Evolutionary conservation across 2,113 vertebrate species (phyloP).

Genomic region (Apteryx mantelli): DNA sequence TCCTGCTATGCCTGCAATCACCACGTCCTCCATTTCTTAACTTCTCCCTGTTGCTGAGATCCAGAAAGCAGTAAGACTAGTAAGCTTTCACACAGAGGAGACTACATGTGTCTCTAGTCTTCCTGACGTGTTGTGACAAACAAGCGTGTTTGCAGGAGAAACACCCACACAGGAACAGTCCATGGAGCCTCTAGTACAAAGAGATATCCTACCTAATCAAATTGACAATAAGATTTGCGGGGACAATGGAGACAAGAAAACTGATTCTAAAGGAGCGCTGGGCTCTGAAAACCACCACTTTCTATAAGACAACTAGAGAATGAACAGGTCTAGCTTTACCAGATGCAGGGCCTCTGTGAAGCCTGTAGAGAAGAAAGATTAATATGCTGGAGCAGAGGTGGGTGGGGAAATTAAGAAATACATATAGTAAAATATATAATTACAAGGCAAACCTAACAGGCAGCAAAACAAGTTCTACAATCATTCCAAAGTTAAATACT

Average conservation of each 20-base stretch:
- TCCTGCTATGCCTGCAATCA: slow-evolving; percentile 94
- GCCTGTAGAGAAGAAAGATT: slow-evolving; percentile 46
- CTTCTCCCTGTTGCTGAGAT: slow-evolving; percentile 53
- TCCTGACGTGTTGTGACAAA: slow-evolving; percentile 26
- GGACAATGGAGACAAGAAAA: background rate
- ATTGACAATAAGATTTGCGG: fast-evolving
- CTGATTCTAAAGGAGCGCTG: fast-evolving
- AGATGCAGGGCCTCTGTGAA: background rate
- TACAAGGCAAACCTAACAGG: slow-evolving; percentile 63
- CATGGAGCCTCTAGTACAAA: background rate
- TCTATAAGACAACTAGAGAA: background rate
- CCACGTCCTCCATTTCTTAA: slow-evolving; percentile 91
- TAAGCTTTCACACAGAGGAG: slow-evolving; percentile 1
- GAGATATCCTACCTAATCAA: background rate
- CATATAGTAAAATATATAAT: slow-evolving; percentile 67
- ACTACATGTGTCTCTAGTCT: background rate
- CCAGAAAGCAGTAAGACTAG: background rate
- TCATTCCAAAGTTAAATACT: slow-evolving; percentile 45
- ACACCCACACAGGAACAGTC: slow-evolving; percentile 39
- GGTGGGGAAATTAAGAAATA: slow-evolving; percentile 68
- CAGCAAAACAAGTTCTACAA: slow-evolving; percentile 67
- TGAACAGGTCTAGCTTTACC: background rate
- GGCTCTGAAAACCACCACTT: background rate
- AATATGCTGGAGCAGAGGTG: slow-evolving; percentile 46
- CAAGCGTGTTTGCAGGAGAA: background rate